These are phyloP conservation scores for Terrapene triunguis DNA, from an alignment of 2,113 vertebrate species.

Conservation along the genomic window DNA sequence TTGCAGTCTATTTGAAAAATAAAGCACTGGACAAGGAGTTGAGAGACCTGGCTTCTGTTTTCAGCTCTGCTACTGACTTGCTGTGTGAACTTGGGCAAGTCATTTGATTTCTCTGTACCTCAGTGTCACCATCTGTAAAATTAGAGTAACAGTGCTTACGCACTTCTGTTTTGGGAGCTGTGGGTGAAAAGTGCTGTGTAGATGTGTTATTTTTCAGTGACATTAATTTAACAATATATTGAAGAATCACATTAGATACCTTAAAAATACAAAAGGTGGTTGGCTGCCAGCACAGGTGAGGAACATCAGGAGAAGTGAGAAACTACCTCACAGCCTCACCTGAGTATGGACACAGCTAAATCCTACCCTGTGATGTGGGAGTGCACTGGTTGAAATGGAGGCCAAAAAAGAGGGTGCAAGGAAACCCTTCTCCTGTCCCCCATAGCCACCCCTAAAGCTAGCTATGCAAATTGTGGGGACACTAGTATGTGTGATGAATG, in stretches of 20 bases:
- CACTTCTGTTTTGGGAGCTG: not conserved
- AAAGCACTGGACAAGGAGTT: not conserved
- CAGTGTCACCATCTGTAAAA: not conserved
- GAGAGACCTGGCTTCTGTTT: not conserved
- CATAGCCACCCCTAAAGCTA: not conserved
- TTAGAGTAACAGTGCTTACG: not conserved
- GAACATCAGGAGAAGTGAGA: not conserved
- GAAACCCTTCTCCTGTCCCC: not conserved
- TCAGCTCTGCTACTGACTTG: not conserved
- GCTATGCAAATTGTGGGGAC: not conserved
- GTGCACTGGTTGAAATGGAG: not conserved
- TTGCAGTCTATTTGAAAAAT: not conserved
- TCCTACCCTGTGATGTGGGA: not conserved
- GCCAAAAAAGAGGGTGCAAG: not conserved
- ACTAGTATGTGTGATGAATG: not conserved
- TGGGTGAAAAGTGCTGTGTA: not conserved
- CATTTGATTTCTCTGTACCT: not conserved
- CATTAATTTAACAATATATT: not conserved
- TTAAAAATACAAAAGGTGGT: not conserved
- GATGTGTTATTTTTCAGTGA: not conserved
- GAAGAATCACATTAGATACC: not conserved
- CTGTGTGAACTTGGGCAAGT: fast-evolving
- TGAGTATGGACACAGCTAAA: fast-evolving
- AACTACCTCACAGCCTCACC: not conserved
- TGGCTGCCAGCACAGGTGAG: not conserved